A percentile compares a stretch with the other conserved stretches of the same genome.
phyloP scores from a whole-genome alignment of 2,888 invertebrate species.

The Luperina testacea region DNA sequence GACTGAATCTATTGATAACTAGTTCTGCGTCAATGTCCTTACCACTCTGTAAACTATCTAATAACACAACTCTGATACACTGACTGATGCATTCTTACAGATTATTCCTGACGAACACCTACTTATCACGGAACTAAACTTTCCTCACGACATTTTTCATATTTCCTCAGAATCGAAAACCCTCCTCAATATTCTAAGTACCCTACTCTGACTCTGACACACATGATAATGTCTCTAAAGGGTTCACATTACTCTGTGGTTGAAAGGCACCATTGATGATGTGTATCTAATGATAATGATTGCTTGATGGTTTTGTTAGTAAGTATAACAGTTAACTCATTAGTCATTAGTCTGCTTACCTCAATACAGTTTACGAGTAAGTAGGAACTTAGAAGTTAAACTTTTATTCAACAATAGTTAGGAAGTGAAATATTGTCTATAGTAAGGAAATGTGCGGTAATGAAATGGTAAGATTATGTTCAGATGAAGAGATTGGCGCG shows the following conservation, averaged over 20 bases:
- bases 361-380: slow-evolving; percentile 29
- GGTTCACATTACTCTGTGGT: not conserved
- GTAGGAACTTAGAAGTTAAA: slow-evolving; percentile 1
- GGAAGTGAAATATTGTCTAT: slow-evolving; percentile 36
- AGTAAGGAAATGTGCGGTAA: slow-evolving; percentile 19
- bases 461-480: not conserved
- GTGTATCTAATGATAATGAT: slow-evolving; percentile 25
- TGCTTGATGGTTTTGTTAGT: slow-evolving; percentile 17
- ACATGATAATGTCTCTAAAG: not conserved
- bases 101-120: too few species aligned
- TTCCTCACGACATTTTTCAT: too few species aligned
- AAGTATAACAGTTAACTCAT: slow-evolving; percentile 24
- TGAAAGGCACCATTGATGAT: slow-evolving; percentile 10
- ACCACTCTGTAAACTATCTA: too few species aligned
- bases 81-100: too few species aligned
- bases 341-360: slow-evolving; percentile 45
- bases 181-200: not conserved
- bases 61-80: too few species aligned
- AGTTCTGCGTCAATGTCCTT: too few species aligned
- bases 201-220: not conserved
- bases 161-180: not conserved
- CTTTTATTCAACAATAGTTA: slow-evolving; percentile 44
- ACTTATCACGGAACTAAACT: too few species aligned
- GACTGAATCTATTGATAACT: too few species aligned
- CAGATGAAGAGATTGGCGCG: not conserved